Conservation (phyloP, 2,888 invertebrate species). For the Mythimna lalbum region DNA sequence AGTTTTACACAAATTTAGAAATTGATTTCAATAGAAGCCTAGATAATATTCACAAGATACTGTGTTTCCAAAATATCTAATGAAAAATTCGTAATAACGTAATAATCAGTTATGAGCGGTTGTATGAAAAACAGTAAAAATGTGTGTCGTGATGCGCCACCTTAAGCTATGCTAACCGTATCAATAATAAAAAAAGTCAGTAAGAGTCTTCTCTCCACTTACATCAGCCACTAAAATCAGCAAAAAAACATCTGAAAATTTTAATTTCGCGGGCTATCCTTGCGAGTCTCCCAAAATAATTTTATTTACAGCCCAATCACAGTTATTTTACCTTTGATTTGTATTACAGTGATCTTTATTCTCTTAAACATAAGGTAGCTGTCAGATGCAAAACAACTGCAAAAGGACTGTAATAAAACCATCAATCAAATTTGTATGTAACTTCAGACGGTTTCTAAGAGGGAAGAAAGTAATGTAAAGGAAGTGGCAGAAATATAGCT, state of each 20-base stretch:
- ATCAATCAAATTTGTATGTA: slow-evolving; percentile 2
- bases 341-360: background rate
- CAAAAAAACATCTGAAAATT: background rate
- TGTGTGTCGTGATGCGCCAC: too few species aligned
- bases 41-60: too few species aligned
- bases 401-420: background rate
- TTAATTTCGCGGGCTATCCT: background rate
- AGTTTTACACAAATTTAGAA: too few species aligned
- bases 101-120: too few species aligned
- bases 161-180: too few species aligned
- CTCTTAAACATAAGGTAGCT: background rate
- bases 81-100: too few species aligned
- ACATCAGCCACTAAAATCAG: too few species aligned
- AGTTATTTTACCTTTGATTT: background rate
- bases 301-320: background rate
- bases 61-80: too few species aligned
- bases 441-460: background rate
- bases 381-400: background rate
- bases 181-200: too few species aligned
- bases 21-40: too few species aligned
- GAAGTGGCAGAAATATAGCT: background rate
- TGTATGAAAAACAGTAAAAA: too few species aligned
- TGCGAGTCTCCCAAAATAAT: background rate
- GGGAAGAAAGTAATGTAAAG: background rate
- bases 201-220: too few species aligned